A percentile compares a stretch with the other conserved stretches of the same genome.
phyloP scores from a whole-genome alignment of 2,113 vertebrate species.

The Pedetes capensis region DNA sequence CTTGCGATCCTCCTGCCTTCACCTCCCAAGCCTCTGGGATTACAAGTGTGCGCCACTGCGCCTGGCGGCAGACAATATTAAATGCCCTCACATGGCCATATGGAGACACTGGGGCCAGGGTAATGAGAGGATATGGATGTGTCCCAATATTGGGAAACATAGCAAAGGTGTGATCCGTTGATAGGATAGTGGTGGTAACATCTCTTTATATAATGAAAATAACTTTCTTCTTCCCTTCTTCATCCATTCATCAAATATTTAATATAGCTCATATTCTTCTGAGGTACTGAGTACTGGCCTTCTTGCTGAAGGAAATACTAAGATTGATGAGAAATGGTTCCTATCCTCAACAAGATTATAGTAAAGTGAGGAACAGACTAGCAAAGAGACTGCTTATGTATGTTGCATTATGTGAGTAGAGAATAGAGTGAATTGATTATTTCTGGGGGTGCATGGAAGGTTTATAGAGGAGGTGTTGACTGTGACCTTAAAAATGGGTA shows the following conservation, averaged over 20 bases:
- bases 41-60: too few species aligned
- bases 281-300: neutral
- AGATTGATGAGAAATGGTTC: neutral
- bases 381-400: neutral
- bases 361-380: neutral
- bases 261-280: neutral
- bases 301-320: neutral
- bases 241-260: neutral
- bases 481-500: neutral
- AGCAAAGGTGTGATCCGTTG: neutral
- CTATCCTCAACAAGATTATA: neutral
- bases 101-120: neutral
- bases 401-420: neutral
- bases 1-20: too few species aligned
- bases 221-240: neutral
- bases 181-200: neutral
- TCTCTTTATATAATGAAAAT: neutral
- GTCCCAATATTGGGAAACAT: neutral
- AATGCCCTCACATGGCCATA: neutral
- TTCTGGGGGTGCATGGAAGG: neutral
- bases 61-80: neutral
- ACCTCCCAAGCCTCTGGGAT: too few species aligned
- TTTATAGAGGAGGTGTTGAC: neutral
- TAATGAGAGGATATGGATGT: neutral
- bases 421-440: neutral